Evolutionary conservation across 2,888 invertebrate genomes (phyloP).

Genomic region (Chrysolina oricalcia): DNA sequence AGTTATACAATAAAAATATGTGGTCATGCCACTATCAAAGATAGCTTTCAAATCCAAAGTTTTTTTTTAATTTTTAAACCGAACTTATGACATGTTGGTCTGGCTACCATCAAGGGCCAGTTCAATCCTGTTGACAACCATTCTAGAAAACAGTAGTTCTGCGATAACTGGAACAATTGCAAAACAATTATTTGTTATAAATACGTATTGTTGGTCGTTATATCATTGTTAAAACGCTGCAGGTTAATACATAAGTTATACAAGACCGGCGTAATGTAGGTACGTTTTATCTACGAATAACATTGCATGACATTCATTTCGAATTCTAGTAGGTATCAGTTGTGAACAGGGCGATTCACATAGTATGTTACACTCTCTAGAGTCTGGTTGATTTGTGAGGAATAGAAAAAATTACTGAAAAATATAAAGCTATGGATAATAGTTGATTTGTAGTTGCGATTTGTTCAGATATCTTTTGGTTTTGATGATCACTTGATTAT

Average conservation of each 20-base stretch:
- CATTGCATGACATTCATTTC: background rate
- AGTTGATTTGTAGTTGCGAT: too few relatives aligned
- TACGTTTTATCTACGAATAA: background rate
- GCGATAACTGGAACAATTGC: constrained; percentile 23
- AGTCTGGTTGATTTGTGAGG: too few relatives aligned
- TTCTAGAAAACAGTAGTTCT: constrained; percentile 7
- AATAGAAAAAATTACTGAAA: too few relatives aligned
- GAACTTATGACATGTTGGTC: too few relatives aligned
- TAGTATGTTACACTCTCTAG: too few relatives aligned
- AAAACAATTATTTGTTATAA: constrained; percentile 4
- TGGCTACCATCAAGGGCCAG: background rate
- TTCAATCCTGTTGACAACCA: background rate
- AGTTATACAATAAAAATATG: too few relatives aligned
- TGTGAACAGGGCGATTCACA: background rate
- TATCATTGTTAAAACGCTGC: constrained; percentile 29
- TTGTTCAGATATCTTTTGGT: too few relatives aligned
- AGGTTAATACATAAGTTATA: background rate
- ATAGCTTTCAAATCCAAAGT: too few relatives aligned
- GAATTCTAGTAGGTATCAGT: background rate
- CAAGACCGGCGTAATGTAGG: background rate
- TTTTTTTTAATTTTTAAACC: too few relatives aligned
- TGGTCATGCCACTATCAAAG: too few relatives aligned
- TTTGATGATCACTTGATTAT: too few relatives aligned
- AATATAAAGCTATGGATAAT: too few relatives aligned
- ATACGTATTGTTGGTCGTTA: constrained; percentile 15